Conservation (phyloP, 2,113 vertebrate genomes). For the Ictalurus punctatus region DNA sequence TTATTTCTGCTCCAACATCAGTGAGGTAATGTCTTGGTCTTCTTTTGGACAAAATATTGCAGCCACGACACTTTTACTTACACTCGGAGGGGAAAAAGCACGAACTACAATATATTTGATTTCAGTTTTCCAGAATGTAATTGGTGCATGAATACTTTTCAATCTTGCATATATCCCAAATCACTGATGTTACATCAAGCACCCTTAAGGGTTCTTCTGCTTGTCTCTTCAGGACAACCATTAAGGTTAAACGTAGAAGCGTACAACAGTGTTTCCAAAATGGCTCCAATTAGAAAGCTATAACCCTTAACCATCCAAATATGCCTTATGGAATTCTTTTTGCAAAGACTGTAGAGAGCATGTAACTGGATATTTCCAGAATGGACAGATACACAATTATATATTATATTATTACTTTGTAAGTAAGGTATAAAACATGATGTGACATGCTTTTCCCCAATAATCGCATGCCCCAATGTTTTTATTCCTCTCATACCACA, state of each 20-base stretch:
- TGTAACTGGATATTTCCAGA: neutral
- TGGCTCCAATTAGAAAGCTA: neutral
- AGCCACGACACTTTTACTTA: neutral
- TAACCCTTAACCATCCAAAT: neutral
- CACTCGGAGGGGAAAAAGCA: neutral
- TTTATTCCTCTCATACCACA: neutral
- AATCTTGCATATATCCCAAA: neutral
- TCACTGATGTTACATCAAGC: neutral
- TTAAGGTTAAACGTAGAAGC: neutral
- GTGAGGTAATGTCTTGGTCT: slow-evolving; percentile 68
- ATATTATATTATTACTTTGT: neutral
- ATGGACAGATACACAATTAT: neutral
- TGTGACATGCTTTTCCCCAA: neutral
- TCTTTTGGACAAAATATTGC: slow-evolving; percentile 54
- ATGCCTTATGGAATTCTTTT: neutral
- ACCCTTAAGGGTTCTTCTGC: neutral
- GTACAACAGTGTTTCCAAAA: neutral
- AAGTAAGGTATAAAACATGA: neutral
- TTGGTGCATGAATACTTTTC: slow-evolving; percentile 8
- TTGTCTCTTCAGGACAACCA: neutral
- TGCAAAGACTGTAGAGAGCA: neutral
- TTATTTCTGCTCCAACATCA: slow-evolving; percentile 56
- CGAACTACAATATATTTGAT: slow-evolving; percentile 1
- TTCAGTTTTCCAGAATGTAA: slow-evolving; percentile 13
- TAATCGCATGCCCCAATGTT: neutral